Percentiles rank a stretch among this genome's conserved stretches.
These are phyloP conservation scores for Epizoanthus scotinus DNA, from an alignment of 92 coral and sea anemone species.

Conservation along the genomic window DNA sequence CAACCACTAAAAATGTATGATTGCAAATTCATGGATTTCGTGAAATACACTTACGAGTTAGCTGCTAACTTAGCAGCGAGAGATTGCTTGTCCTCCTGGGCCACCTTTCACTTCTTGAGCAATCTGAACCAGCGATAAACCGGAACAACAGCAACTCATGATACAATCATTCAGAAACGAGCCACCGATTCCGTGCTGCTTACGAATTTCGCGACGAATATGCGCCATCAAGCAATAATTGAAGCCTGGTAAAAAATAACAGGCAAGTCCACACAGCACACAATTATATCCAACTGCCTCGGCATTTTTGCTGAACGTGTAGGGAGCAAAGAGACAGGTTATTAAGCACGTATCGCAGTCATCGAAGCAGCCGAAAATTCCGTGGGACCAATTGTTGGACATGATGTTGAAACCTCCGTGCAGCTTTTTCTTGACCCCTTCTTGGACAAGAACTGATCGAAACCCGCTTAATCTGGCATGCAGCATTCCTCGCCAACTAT, in stretches of 20 bases:
- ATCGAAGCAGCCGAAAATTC: constrained; percentile 90
- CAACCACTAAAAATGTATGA: too few species aligned
- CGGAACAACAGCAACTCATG: constrained; percentile 77
- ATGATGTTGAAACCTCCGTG: constrained; percentile 7
- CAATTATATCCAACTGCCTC: constrained; percentile 98
- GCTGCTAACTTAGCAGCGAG: constrained; percentile 77
- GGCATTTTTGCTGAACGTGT: constrained; percentile 92
- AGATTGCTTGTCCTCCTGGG: constrained; percentile 75
- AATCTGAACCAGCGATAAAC: constrained; percentile 81
- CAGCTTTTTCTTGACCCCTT: too few species aligned
- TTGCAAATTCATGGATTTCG: too few species aligned
- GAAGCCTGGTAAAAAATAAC: constrained; percentile 70
- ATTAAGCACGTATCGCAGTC: constrained; percentile 88
- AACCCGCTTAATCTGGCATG: too few species aligned
- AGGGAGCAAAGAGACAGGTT: constrained; percentile 74
- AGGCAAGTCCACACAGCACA: constrained; percentile 78
- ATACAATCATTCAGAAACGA: constrained; percentile 68
- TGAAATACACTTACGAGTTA: too few species aligned
- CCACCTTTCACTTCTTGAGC: constrained; percentile 92
- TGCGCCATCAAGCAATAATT: constrained; percentile 76
- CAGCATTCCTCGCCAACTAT: too few species aligned
- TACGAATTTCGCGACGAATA: constrained; percentile 92
- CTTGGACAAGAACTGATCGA: too few species aligned
- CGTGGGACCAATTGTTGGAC: constrained; percentile 82
- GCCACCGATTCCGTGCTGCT: constrained; percentile 86